Evolutionary conservation across 2,797 vertebrate species (phyloP), one percentile per base, ranked within the genome.

Genomic region (Coracias cyanogaster): DNA sequence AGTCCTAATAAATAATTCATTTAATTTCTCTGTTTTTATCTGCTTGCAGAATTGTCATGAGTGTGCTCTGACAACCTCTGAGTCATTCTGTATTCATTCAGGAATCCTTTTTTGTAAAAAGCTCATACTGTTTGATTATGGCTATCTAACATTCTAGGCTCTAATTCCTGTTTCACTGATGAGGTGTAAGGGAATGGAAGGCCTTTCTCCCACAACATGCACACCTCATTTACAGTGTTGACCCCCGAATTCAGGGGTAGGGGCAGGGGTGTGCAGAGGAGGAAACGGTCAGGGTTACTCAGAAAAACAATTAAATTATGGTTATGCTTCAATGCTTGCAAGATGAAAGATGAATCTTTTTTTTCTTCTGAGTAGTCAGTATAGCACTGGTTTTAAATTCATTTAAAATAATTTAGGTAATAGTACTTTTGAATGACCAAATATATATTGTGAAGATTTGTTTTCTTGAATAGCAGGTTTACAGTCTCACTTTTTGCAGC

Each of bases 1-100:
- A 94, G 60, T 70, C 39, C 79, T 86, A 86, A 96, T 96, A 96
- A 90, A 94, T 94, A 95, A 95, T 94, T 96, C 66, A 94, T 94
- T 93, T 91, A 60, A 93, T 94, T 94, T 94, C 67, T 62, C 61
- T 83, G 74, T 2, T 92, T 94, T 96, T 95, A 94, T 96, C 90
- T 89, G 70, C 70, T 89, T 49, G 54, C 64, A 87, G 69, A 94
- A 85, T 73, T 84, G 57, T 80, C 21, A 1, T n/a, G 90, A 70
- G 25, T 35, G 49, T 90, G 35, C 43, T 78, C 41, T 83, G 93
- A 25, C 29, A 92, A 29, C 46, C 67, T 70, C 35, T 0, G 1
- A 72, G 55, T 67, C 51, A 21, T 41, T 90, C 37, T 57, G 19
- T n/a, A 80, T 85, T 82, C 55, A 61, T 80, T 73, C 91, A 31